phyloP scores from a whole-genome alignment of 53 echinoderm and acorn worm species.

The Holothuria leucospilota region DNA sequence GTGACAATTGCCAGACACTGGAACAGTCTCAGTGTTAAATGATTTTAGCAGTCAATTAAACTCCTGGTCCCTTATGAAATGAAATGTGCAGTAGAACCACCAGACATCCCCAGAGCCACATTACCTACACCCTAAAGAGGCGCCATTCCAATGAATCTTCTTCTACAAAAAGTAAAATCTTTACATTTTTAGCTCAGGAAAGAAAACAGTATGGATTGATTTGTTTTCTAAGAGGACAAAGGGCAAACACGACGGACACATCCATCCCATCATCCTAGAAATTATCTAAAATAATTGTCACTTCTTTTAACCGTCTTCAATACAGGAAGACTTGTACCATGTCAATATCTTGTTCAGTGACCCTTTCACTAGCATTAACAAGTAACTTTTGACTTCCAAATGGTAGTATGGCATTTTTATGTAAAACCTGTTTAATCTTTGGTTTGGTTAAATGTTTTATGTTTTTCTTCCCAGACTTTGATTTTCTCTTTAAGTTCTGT shows the following conservation, averaged over 20 bases:
- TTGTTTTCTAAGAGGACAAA: slow-evolving; percentile 3
- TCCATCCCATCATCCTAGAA: neutral
- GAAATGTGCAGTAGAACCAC: slow-evolving; percentile 3
- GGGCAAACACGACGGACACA: neutral
- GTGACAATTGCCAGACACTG: slow-evolving; percentile 7
- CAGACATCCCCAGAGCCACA: slow-evolving; percentile 27
- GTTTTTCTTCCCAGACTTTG: too few species aligned
- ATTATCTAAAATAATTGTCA: slow-evolving; percentile 21
- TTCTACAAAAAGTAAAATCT: too few species aligned
- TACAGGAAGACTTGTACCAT: too few species aligned
- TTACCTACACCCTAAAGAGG: neutral
- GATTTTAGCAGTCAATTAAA: slow-evolving; percentile 26
- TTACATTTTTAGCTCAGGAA: too few species aligned
- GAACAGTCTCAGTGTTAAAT: neutral
- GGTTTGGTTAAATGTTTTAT: too few species aligned
- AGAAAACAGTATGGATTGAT: neutral
- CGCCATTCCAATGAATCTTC: too few species aligned
- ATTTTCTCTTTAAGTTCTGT: too few species aligned
- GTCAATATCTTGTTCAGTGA: too few species aligned
- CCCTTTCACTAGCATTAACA: too few species aligned
- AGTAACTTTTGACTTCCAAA: too few species aligned
- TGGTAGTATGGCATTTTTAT: too few species aligned
- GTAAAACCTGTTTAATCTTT: too few species aligned
- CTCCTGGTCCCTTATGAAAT: neutral
- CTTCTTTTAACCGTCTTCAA: neutral